Base-by-base conservation (phyloP, 1,140 invertebrate species). In the Probaryconus sp. region DNA sequence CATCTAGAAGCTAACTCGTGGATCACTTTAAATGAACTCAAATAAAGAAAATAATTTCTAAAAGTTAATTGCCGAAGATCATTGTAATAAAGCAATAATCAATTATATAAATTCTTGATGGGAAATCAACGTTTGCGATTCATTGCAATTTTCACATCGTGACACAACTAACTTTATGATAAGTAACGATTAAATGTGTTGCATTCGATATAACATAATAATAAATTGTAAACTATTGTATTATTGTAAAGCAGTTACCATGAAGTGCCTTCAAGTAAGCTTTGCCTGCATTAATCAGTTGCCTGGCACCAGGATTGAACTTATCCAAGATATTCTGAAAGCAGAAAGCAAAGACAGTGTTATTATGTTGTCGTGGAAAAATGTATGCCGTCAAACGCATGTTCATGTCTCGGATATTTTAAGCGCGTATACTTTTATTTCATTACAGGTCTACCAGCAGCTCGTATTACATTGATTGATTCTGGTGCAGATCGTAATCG, bases 241-340 rank as follows among this genome's bases (percentile, higher is more conserved):
- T n/a, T n/a, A n/a, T n/a, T 68, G 58, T 61, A 67, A 75, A 31
- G 80, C 70, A 91, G 94, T 95, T 89, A 97, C 95, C 95, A 87
- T 97, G 95, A 80, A 97, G 90, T 68, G 95, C 94, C 88, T 97
- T 97, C 50, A 97, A 89, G 87, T 97, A 97, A 13, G 95, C 94
- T 88, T 97, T 97, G 47, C 95, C 95, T 65, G 95, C 94, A 67
- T 94, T 95, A 85, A 97, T 96, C 90, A 97, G 92, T 88, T 96
- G 95, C 78, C 95, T 90, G 4, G 95, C 95, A 74, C 94, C 94
- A 21, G 95, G 96, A 89, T 97, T 97, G 89, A 97, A 97, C 88
- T 96, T 96, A 83, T 97, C 95, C 91, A 97, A 89, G 86, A 97
- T 96, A 86, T 96, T 97, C 95, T 97, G 93, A 74, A 94, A 93